Percentiles rank a stretch among this genome's conserved stretches.
Conservation (phyloP, 2,888 invertebrate species). For the Dynastes maya region DNA sequence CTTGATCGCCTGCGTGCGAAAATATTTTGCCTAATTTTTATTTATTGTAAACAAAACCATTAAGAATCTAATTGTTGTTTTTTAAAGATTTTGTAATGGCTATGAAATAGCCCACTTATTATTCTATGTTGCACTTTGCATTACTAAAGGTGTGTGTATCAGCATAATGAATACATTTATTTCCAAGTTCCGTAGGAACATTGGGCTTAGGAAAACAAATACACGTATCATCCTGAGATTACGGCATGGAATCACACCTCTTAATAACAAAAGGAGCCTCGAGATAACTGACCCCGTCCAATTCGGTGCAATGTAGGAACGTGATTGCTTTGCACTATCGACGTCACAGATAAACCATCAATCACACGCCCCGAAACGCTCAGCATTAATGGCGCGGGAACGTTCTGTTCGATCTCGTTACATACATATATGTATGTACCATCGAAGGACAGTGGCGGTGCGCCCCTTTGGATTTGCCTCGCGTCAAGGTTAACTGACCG, state of each 20-base stretch:
- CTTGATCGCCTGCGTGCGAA: no score
- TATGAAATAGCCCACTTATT: no score
- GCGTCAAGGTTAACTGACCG: slow-evolving; percentile 66
- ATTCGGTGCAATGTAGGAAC: slow-evolving; percentile 23
- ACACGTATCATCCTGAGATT: neutral
- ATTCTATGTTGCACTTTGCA: no score
- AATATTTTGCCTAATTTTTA: no score
- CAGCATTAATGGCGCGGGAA: slow-evolving; percentile 33
- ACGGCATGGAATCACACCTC: neutral
- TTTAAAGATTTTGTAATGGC: no score
- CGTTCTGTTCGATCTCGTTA: slow-evolving; percentile 14
- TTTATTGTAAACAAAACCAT: no score
- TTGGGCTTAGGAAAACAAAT: no score
- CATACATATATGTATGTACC: neutral
- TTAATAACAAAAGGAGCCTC: slow-evolving; percentile 5
- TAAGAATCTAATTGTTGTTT: no score
- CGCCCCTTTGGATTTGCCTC: slow-evolving; percentile 59
- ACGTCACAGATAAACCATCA: slow-evolving; percentile 45
- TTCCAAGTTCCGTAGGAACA: no score
- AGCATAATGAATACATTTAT: no score
- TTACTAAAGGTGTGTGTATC: no score
- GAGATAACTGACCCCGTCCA: slow-evolving; percentile 37
- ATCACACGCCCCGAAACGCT: slow-evolving; percentile 33
- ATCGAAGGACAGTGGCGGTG: neutral
- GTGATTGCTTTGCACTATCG: slow-evolving; percentile 37